Percentiles rank a stretch among this genome's conserved stretches.
These are phyloP conservation scores for Clarias platycephalus DNA, from an alignment of 2,797 vertebrate species.

Conservation along the genomic window DNA sequence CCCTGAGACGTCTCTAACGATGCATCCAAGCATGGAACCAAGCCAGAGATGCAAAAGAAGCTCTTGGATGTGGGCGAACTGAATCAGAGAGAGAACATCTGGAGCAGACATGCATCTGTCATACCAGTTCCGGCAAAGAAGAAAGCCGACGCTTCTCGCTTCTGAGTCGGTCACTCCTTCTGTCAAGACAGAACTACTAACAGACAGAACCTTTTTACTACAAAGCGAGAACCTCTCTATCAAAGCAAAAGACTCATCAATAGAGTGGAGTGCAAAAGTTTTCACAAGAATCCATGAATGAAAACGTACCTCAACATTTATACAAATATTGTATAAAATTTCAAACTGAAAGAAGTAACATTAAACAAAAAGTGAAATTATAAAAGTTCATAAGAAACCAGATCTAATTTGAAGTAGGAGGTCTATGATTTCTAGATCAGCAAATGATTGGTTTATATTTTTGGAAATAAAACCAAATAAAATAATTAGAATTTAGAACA, in stretches of 20 bases:
- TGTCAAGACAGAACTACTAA: slow-evolving; percentile 2
- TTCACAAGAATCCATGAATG: background rate
- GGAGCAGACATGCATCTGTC: slow-evolving; percentile 10
- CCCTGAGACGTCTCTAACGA: background rate
- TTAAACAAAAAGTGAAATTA: background rate
- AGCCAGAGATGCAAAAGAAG: background rate
- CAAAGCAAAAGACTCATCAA: background rate
- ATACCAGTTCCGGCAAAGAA: background rate
- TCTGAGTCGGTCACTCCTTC: slow-evolving; percentile 18
- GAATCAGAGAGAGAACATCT: slow-evolving; percentile 26
- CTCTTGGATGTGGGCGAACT: background rate
- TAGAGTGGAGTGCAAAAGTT: background rate
- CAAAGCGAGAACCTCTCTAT: background rate
- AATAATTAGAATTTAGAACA: too few species aligned
- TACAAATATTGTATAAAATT: background rate
- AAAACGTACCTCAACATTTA: background rate
- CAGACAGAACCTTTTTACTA: background rate
- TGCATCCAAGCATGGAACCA: background rate
- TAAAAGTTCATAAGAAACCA: background rate
- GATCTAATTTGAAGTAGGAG: background rate
- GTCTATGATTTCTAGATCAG: background rate
- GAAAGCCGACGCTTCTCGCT: background rate
- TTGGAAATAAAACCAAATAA: too few species aligned
- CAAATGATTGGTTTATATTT: background rate
- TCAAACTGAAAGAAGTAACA: too few species aligned